Conservation (phyloP, 2,888 invertebrate genomes). For the Nemoura dubitans region DNA sequence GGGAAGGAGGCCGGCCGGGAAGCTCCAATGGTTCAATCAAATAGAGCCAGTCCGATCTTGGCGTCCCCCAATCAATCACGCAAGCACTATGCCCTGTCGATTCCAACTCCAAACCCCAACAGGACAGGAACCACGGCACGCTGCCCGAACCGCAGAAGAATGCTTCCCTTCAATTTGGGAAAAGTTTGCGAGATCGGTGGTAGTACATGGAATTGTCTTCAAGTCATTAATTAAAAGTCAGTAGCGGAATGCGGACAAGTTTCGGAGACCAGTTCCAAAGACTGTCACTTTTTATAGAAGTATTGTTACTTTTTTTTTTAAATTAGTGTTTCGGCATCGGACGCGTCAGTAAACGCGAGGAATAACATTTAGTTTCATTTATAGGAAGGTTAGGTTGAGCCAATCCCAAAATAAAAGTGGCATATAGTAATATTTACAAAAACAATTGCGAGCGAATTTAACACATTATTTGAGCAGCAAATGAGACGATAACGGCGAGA, state of each 20-base stretch:
- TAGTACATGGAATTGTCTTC: neutral
- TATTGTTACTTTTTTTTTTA: neutral
- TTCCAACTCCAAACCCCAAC: neutral
- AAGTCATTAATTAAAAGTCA: neutral
- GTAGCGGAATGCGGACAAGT: neutral
- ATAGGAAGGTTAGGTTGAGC: no score
- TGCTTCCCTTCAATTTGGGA: neutral
- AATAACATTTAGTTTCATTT: no score
- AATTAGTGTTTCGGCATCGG: neutral
- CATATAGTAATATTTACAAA: no score
- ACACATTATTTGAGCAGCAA: no score
- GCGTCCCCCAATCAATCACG: slow-evolving; percentile 46
- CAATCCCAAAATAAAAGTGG: neutral
- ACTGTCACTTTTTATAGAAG: neutral
- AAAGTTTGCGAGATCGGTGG: neutral
- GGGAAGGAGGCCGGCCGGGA: slow-evolving; percentile 8
- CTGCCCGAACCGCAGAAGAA: neutral
- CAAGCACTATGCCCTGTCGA: slow-evolving; percentile 42
- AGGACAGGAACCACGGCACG: neutral
- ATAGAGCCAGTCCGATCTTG: slow-evolving; percentile 42
- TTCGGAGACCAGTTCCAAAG: neutral
- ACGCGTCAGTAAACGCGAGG: neutral
- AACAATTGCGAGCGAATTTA: neutral
- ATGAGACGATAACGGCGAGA: neutral
- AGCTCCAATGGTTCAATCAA: slow-evolving; percentile 44